These are phyloP conservation scores for Peromyscus californicus DNA, from an alignment of 2,113 vertebrate genomes.

Conservation along the genomic window DNA sequence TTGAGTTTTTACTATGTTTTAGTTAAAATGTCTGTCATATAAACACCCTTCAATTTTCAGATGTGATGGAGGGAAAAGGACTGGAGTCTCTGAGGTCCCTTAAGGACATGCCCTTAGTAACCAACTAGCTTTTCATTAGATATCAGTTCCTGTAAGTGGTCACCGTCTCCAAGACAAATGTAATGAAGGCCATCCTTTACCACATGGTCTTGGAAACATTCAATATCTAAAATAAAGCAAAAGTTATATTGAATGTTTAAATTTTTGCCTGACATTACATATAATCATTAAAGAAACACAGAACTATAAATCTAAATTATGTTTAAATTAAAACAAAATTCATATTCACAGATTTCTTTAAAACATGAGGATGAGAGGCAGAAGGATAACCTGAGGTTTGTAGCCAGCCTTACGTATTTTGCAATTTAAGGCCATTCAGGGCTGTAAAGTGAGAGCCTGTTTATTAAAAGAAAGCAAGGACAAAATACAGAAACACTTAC, in stretches of 20 bases:
- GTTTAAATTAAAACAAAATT: not conserved
- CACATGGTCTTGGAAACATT: not conserved
- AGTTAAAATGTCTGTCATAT: not conserved
- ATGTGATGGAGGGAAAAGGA: not conserved
- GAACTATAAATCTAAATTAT: not conserved
- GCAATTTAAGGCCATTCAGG: not conserved
- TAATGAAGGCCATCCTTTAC: not conserved
- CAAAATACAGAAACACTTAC: not conserved
- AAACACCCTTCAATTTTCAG: not conserved
- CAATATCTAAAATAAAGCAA: not conserved
- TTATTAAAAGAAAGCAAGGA: not conserved
- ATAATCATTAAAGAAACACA: not conserved
- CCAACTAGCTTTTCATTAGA: not conserved
- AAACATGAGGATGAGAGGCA: not conserved
- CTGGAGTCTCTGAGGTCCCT: not conserved
- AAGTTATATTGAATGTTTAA: not conserved
- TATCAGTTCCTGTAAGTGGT: too few relatives aligned
- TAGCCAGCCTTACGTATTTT: not conserved
- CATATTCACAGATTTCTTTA: not conserved
- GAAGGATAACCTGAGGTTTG: not conserved
- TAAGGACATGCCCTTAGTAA: not conserved
- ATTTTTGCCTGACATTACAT: not conserved
- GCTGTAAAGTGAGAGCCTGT: not conserved
- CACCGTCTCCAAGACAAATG: not conserved
- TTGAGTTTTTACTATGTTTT: not conserved